Base-by-base conservation (phyloP, 53 echinoderm and acorn worm genomes). In the Echinometra lucunter region DNA sequence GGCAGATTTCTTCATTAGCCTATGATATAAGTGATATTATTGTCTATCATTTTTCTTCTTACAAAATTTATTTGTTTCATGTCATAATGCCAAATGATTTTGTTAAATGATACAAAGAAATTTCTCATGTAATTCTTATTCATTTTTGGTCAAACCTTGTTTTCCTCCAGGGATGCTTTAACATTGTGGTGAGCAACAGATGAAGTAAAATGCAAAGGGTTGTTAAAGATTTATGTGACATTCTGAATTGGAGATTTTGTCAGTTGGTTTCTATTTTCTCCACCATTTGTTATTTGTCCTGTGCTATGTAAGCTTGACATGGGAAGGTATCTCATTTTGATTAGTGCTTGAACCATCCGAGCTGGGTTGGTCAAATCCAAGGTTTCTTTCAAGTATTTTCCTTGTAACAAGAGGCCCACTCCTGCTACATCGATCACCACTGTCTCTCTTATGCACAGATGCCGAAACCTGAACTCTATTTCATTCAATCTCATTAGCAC, bases 381-480 rank as follows among this genome's bases (percentile, higher is more conserved):
- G 85, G 45, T 85, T 49, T n/a, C 35, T 21, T 85, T 8, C 30
- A 30, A 85, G 85, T 85, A 45, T 85, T 47, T 85, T 47, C 49
- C n/a, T 49, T n/a, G 49, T 85, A 85, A 85, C 28, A 85, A 85
- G 85, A 85, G n/a, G 85, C 45, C 47, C 45, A 45, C 49, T 49
- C 42, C 35, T 85, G 85, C 44, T 85, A 49, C 85, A 85, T 85
- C 85, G 85, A 85, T 85, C 85, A 85, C 85, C 85, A 85, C 85
- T 85, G 85, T 25, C 85, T 85, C 85, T 2, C 47, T 49, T 47
- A 49, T 16, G 45, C 19, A 30, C 85, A 85, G 85, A 85, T 85
- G 85, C 49, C 45, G 85, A 47, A 85, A 85, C 85, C 49, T 85
- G 85, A 85, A 85, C 85, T 85, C 49, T 47, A 27, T 85, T 85